Percentiles rank a stretch among this genome's conserved stretches.
These are phyloP conservation scores for Solenopsis invicta DNA, from an alignment of 1,140 invertebrate genomes.

Conservation along the genomic window DNA sequence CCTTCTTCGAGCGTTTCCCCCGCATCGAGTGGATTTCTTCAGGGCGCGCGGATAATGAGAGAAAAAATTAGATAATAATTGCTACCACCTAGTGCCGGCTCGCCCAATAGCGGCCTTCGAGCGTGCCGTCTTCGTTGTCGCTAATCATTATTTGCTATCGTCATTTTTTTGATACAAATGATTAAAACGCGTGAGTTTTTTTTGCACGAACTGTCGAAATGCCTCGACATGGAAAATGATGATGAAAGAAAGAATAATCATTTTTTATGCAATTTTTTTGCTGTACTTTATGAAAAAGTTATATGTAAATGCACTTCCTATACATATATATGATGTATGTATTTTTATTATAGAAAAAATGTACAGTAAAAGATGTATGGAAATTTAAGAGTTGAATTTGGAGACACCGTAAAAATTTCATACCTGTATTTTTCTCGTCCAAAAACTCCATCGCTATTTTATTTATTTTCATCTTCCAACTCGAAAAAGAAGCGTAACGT, in stretches of 20 bases:
- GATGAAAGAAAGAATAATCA: not conserved
- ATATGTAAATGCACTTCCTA: not conserved
- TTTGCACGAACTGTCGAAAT: not conserved
- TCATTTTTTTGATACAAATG: constrained; percentile 54
- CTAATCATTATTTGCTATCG: constrained; percentile 16
- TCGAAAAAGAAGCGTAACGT: constrained; percentile 12
- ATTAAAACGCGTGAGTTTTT: constrained; percentile 52
- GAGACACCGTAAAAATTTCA: not conserved
- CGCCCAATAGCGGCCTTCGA: constrained; percentile 35
- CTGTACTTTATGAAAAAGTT: not conserved
- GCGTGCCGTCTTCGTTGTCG: constrained; percentile 24
- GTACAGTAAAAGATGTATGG: not conserved
- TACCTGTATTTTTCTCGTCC: not conserved
- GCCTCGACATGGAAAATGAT: not conserved
- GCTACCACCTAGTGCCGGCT: constrained; percentile 57
- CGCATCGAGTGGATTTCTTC: constrained; percentile 52
- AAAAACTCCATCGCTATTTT: not conserved
- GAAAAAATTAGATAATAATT: constrained; percentile 76
- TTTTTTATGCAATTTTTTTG: not conserved
- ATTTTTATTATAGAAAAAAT: not conserved
- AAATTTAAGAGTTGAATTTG: not conserved
- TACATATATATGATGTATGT: too few species aligned
- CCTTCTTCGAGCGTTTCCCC: constrained; percentile 34
- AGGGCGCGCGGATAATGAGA: constrained; percentile 67
- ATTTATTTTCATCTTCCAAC: constrained; percentile 11